These are phyloP conservation scores for Perizoma flavofasciatum DNA, from an alignment of 2,888 invertebrate species.

Conservation along the genomic window DNA sequence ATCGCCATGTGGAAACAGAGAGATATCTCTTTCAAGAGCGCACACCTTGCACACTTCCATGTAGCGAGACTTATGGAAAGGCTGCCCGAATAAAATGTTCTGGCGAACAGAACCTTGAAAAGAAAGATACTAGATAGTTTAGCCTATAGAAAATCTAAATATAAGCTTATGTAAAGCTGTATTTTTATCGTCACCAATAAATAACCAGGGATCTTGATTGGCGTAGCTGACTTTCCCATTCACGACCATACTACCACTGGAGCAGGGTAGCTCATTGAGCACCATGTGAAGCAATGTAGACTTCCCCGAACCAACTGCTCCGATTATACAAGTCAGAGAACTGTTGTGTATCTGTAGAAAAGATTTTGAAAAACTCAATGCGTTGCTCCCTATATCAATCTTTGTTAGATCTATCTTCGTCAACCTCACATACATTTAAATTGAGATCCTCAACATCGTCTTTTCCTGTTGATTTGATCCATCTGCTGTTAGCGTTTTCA, in stretches of 20 bases:
- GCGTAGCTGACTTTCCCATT: conserved; percentile 89
- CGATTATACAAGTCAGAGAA: conserved; percentile 85
- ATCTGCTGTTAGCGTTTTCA: conserved; percentile 75
- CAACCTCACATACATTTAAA: conserved; percentile 58
- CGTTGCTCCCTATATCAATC: neutral
- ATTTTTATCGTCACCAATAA: conserved; percentile 73
- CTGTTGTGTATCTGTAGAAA: conserved; percentile 56
- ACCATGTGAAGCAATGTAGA: conserved; percentile 86
- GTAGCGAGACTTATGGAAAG: conserved; percentile 83
- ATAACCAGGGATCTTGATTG: conserved; percentile 93
- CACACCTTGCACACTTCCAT: conserved; percentile 88
- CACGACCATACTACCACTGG: conserved; percentile 83
- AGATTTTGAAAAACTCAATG: neutral
- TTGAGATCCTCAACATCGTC: conserved; percentile 75
- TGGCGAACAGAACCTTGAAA: conserved; percentile 89
- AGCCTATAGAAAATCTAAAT: too few species aligned
- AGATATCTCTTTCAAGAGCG: conserved; percentile 89
- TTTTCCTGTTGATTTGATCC: conserved; percentile 70
- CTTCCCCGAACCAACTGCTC: conserved; percentile 85
- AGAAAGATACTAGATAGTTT: neutral
- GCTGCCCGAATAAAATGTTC: conserved; percentile 95
- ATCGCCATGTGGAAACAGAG: conserved; percentile 90
- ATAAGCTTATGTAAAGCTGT: neutral
- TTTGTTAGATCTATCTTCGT: neutral
- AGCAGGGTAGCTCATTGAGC: conserved; percentile 89